Evolutionary conservation across 2,797 vertebrate species (phyloP).

Genomic region (Spatula versicolor): DNA sequence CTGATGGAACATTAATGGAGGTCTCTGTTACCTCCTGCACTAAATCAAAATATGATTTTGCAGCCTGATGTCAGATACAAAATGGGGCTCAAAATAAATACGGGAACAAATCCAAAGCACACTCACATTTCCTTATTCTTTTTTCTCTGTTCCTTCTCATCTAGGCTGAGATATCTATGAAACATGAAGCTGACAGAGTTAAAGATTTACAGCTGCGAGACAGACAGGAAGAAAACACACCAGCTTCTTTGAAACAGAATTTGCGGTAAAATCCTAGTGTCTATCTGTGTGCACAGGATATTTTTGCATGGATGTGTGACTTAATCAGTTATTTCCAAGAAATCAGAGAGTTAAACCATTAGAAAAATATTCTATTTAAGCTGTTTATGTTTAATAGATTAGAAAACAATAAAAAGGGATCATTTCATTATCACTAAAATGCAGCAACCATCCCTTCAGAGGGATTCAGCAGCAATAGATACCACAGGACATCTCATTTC

Average conservation of each 20-base stretch:
- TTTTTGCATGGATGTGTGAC: neutral
- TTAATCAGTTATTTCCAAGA: neutral
- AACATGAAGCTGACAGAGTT: neutral
- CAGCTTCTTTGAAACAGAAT: neutral
- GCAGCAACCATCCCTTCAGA: neutral
- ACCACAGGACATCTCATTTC: neutral
- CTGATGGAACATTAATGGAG: neutral
- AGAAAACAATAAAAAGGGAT: constrained; percentile 15
- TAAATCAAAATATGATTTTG: constrained; percentile 7
- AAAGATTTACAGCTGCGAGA: constrained; percentile 34
- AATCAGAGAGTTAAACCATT: neutral
- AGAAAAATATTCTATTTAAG: neutral
- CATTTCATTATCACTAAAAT: neutral
- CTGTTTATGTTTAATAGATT: neutral
- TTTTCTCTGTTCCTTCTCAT: constrained; percentile 4
- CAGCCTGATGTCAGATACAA: constrained; percentile 9
- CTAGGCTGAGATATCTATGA: neutral
- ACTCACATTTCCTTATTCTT: constrained; percentile 18
- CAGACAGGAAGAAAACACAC: neutral
- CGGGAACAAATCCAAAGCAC: constrained; percentile 34
- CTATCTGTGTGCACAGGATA: neutral
- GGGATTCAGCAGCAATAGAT: neutral
- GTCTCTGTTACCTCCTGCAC: neutral
- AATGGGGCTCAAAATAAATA: constrained; percentile 6
- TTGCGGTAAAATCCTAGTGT: neutral